phyloP scores from a whole-genome alignment of 1,140 invertebrate genomes.

The Zaprionus ghesquierei region DNA sequence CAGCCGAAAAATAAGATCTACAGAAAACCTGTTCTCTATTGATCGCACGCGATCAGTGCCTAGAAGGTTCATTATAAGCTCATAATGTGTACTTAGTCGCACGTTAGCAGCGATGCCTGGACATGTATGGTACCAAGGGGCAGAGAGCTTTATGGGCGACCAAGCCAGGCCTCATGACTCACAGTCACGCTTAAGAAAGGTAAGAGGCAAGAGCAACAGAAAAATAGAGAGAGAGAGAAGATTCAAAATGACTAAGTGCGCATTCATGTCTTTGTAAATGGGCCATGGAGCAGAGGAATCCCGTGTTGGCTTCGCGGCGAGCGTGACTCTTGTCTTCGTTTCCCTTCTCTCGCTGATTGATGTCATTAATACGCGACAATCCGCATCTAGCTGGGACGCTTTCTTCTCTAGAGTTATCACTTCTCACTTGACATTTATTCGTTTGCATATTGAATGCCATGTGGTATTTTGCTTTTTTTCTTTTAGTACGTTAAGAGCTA shows the following conservation, averaged over 20 bases:
- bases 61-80: constrained; percentile 16
- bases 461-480: constrained; percentile 1
- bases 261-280: constrained; percentile 74
- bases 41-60: constrained; percentile 1
- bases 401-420: constrained; percentile 48
- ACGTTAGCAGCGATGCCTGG: constrained; percentile 23
- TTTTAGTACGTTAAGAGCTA: constrained; percentile 46
- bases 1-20: not conserved
- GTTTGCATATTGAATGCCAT: constrained; percentile 8
- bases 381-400: constrained; percentile 23
- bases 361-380: constrained; percentile 46
- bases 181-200: constrained; percentile 44
- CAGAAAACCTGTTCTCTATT: constrained; percentile 17
- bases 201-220: constrained; percentile 49
- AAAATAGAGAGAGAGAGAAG: constrained; percentile 46
- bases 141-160: not conserved
- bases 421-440: constrained; percentile 49
- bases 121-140: not conserved
- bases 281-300: constrained; percentile 55
- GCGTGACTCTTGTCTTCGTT: constrained; percentile 56
- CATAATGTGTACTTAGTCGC: constrained; percentile 36
- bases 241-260: constrained; percentile 71
- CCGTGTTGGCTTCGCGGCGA: constrained; percentile 23
- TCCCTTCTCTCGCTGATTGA: constrained; percentile 24
- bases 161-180: constrained; percentile 29